These are phyloP conservation scores for Bombyx huttoni DNA, from an alignment of 2,888 invertebrate species.

Conservation along the genomic window DNA sequence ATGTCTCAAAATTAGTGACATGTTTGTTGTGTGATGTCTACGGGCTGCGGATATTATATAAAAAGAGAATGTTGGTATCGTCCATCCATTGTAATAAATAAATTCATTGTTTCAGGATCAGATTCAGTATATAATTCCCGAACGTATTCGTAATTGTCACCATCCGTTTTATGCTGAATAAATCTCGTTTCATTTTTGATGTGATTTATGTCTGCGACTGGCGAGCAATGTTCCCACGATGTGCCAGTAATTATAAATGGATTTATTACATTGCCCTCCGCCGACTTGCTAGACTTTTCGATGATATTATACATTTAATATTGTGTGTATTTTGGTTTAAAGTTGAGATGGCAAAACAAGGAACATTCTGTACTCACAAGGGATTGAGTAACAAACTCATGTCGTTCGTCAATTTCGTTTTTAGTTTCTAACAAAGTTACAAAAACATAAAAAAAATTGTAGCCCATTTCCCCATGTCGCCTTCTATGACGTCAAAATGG, in stretches of 20 bases:
- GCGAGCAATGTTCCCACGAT: constrained; percentile 34
- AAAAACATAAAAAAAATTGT: too few species aligned
- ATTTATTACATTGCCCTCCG: constrained; percentile 7
- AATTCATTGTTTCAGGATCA: not conserved
- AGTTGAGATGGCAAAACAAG: too few species aligned
- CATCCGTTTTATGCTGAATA: constrained; percentile 37
- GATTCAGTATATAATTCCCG: not conserved
- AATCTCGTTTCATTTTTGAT: constrained; percentile 38
- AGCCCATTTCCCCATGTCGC: too few species aligned
- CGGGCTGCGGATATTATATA: too few species aligned
- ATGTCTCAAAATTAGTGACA: too few species aligned
- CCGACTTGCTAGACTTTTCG: not conserved
- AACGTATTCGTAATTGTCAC: constrained; percentile 20
- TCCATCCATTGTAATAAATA: not conserved
- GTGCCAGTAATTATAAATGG: constrained; percentile 24
- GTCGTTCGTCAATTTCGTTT: too few species aligned
- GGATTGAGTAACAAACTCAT: too few species aligned
- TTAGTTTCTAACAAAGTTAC: too few species aligned
- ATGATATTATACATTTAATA: not conserved
- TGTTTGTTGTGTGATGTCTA: too few species aligned
- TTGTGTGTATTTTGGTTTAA: not conserved
- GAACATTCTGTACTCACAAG: too few species aligned
- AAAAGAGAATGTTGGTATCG: too few species aligned
- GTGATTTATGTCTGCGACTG: constrained; percentile 46
- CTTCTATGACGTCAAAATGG: too few species aligned